These are phyloP conservation scores for Anisognathus igniventris DNA, from an alignment of 2,797 vertebrate species.

Conservation along the genomic window DNA sequence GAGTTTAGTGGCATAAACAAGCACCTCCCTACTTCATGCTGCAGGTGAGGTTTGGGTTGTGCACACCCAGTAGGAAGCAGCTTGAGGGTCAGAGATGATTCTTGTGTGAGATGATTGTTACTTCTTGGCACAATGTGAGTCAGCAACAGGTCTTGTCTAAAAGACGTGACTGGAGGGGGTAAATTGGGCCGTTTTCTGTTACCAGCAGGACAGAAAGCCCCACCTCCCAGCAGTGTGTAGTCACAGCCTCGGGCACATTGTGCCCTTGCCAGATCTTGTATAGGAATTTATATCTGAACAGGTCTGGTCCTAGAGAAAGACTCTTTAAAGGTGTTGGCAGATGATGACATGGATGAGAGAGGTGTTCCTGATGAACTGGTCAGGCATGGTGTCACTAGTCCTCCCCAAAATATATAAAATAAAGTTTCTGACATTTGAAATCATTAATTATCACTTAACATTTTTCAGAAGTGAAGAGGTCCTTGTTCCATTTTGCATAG, in stretches of 20 bases:
- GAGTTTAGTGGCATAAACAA: not conserved
- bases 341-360: not conserved
- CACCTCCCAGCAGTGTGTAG: not conserved
- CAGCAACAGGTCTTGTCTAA: not conserved
- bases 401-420: not conserved
- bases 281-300: not conserved
- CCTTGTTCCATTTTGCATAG: not conserved
- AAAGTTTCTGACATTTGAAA: not conserved
- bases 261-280: not conserved
- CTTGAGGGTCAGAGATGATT: not conserved
- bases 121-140: slow-evolving; percentile 10
- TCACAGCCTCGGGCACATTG: rapidly evolving
- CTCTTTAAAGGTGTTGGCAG: not conserved
- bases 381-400: not conserved
- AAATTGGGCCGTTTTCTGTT: not conserved
- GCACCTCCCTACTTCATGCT: not conserved
- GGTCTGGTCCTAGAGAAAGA: not conserved
- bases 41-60: not conserved
- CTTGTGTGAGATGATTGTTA: not conserved
- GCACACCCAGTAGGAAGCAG: not conserved
- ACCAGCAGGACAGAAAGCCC: not conserved
- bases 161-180: not conserved
- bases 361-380: not conserved
- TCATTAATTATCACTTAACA: not conserved
- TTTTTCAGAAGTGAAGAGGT: not conserved